Evolutionary conservation across 92 coral and sea anemone species (phyloP).

Genomic region (Epizoanthus scotinus): DNA sequence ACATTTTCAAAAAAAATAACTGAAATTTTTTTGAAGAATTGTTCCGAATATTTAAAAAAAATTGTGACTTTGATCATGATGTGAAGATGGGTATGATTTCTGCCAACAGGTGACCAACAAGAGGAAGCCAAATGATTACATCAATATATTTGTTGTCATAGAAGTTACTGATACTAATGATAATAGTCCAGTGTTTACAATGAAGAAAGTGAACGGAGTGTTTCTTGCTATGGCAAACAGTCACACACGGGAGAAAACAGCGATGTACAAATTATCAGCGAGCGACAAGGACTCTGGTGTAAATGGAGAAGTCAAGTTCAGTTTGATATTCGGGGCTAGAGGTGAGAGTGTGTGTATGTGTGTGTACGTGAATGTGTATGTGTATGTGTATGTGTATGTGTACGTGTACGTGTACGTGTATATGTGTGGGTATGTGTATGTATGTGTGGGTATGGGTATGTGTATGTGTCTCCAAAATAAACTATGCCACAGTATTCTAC

Average conservation of each 20-base stretch:
- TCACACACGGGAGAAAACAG: conserved; percentile 73
- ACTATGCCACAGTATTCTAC: too few relatives aligned
- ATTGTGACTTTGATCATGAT: too few relatives aligned
- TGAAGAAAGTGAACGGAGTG: conserved; percentile 58
- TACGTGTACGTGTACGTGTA: conserved; percentile 37
- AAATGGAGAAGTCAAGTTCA: conserved; percentile 65
- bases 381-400: too few relatives aligned
- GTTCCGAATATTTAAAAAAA: too few relatives aligned
- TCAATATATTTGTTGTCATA: conserved; percentile 71
- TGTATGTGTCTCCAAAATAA: too few relatives aligned
- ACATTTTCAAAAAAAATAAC: too few relatives aligned
- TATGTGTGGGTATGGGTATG: too few relatives aligned
- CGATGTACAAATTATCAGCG: conserved; percentile 69
- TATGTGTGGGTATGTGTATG: neutral
- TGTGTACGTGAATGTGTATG: conserved; percentile 14
- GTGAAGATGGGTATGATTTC: neutral
- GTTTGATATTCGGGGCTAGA: conserved; percentile 50
- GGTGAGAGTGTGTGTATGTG: conserved; percentile 40
- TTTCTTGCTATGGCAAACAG: conserved; percentile 64
- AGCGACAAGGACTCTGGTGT: conserved; percentile 77
- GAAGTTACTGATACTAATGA: conserved; percentile 83
- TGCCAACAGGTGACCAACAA: conserved; percentile 40
- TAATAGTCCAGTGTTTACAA: conserved; percentile 75
- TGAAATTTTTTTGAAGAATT: too few relatives aligned
- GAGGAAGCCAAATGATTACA: conserved; percentile 56